These are phyloP conservation scores for Tragelaphus scriptus DNA, from an alignment of 2,113 vertebrate genomes.

Conservation along the genomic window DNA sequence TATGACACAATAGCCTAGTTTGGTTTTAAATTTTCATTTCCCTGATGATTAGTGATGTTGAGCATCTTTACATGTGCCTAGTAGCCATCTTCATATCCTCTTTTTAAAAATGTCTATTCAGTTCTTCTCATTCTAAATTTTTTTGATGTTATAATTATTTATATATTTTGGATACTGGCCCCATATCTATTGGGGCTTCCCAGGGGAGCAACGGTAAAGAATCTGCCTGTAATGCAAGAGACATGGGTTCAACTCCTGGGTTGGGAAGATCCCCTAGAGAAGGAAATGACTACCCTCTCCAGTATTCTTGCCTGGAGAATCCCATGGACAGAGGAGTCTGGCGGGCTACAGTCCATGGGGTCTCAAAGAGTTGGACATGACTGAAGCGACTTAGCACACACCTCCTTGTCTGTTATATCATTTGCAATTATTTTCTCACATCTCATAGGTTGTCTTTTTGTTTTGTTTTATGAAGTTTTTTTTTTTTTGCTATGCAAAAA, in stretches of 20 bases:
- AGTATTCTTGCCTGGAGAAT: background rate
- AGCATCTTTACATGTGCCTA: background rate
- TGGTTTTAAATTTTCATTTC: background rate
- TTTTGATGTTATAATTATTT: background rate
- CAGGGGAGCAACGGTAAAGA: background rate
- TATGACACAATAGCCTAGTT: background rate
- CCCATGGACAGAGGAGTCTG: background rate
- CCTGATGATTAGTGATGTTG: background rate
- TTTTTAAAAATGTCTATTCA: background rate
- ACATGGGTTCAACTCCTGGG: background rate
- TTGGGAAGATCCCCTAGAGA: background rate
- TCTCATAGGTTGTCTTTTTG: background rate
- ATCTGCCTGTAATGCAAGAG: fast-evolving
- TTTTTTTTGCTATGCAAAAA: background rate
- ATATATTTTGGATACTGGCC: background rate
- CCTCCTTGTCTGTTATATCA: background rate
- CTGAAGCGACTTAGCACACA: background rate
- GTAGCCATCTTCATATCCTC: background rate
- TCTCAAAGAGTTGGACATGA: background rate
- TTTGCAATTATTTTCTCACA: background rate
- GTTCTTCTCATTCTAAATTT: background rate
- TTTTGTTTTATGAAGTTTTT: background rate
- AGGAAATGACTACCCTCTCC: background rate
- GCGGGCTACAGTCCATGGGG: background rate
- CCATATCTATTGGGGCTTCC: background rate